A percentile compares a stretch with the other conserved stretches of the same genome.
Conservation (phyloP, 2,113 vertebrate genomes). For the Pygoscelis adeliae region DNA sequence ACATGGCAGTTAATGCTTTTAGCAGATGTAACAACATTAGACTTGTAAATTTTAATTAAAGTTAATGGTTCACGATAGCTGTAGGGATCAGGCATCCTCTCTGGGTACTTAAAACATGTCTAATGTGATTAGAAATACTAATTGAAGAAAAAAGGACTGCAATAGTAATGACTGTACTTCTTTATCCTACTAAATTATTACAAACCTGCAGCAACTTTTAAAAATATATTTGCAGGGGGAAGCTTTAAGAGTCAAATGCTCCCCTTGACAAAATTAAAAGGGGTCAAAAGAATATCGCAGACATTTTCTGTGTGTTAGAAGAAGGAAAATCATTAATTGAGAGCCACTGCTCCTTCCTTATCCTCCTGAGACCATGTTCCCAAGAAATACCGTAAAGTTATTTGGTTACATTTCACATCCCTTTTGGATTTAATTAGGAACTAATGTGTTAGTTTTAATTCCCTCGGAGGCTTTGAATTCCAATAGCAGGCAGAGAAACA, state of each 20-base stretch:
- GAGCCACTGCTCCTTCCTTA: constrained; percentile 6
- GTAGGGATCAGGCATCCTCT: constrained; percentile 80
- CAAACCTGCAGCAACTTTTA: constrained; percentile 48
- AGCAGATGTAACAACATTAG: constrained; percentile 85
- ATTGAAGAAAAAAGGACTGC: constrained; percentile 73
- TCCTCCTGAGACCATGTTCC: constrained; percentile 36
- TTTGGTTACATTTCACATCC: constrained; percentile 45
- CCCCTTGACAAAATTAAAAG: constrained; percentile 43
- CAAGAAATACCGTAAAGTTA: constrained; percentile 37
- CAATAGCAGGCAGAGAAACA: neutral
- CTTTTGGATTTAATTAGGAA: constrained; percentile 59
- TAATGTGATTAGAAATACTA: constrained; percentile 80
- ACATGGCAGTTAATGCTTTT: constrained; percentile 83
- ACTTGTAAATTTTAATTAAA: constrained; percentile 88
- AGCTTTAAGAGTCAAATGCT: constrained; percentile 25
- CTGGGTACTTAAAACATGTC: constrained; percentile 77
- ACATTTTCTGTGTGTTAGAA: neutral
- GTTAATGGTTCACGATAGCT: constrained; percentile 82
- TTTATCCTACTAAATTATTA: constrained; percentile 60
- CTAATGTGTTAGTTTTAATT: constrained; percentile 46
- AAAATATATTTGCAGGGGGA: constrained; percentile 39
- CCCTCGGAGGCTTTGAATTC: constrained; percentile 45
- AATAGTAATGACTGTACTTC: constrained; percentile 47
- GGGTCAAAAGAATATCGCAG: constrained; percentile 26
- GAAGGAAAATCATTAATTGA: neutral